Conservation (phyloP, 2,113 vertebrate genomes). For the Athene noctua region DNA sequence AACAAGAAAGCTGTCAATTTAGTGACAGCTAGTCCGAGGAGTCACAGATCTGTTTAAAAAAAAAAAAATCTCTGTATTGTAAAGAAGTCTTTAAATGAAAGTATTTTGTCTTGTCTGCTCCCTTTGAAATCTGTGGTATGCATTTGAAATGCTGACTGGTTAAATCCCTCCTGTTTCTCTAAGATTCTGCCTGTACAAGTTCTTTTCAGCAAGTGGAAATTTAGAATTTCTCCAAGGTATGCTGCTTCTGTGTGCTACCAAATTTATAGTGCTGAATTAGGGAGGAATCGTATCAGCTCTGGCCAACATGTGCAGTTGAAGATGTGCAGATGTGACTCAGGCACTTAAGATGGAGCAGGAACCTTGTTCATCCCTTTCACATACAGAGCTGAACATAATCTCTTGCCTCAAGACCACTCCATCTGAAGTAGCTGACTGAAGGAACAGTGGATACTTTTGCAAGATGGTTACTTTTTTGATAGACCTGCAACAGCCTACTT, state of each 20-base stretch:
- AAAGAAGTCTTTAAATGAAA: background rate
- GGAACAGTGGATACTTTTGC: background rate
- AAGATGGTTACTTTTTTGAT: background rate
- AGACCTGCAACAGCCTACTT: background rate
- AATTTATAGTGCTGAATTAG: background rate
- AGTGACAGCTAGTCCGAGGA: background rate
- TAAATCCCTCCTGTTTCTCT: constrained; percentile 8
- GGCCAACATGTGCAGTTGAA: background rate
- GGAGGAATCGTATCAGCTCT: background rate
- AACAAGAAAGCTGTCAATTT: background rate
- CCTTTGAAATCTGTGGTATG: background rate
- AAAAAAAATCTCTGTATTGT: background rate
- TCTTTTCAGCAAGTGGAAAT: background rate
- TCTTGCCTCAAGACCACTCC: background rate
- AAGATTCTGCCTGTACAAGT: background rate
- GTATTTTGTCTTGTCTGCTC: background rate
- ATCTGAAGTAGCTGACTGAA: background rate
- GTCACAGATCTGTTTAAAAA: background rate
- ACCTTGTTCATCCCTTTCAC: background rate
- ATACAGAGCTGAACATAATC: background rate
- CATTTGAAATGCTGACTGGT: constrained; percentile 3
- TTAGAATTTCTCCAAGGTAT: constrained; percentile 16
- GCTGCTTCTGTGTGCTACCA: background rate
- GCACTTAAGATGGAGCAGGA: background rate
- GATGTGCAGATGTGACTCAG: background rate